These are phyloP conservation scores for Microctonus hyperodae DNA, from an alignment of 2,888 invertebrate species.

Conservation along the genomic window DNA sequence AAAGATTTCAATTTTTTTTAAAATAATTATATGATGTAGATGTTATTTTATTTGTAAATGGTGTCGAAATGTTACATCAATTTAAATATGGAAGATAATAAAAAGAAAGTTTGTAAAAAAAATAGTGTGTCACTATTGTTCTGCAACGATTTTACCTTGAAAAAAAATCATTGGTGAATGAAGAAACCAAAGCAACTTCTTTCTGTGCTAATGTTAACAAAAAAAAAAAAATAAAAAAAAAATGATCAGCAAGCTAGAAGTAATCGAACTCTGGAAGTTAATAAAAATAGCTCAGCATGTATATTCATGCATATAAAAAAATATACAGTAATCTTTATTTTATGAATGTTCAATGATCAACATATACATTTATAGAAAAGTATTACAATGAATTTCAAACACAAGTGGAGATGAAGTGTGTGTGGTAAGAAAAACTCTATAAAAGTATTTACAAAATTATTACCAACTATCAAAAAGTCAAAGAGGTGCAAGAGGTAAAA, in stretches of 20 bases:
- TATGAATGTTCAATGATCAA: constrained; percentile 41
- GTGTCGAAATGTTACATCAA: too few relatives aligned
- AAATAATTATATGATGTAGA: neutral
- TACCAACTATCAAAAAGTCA: constrained; percentile 30
- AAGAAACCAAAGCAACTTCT: too few relatives aligned
- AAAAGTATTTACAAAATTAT: constrained; percentile 59
- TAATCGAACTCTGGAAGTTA: too few relatives aligned
- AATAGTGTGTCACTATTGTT: too few relatives aligned
- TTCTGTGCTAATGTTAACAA: too few relatives aligned
- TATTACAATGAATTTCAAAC: constrained; percentile 44
- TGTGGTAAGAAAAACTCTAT: constrained; percentile 26
- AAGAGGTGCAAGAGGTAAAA: constrained; percentile 4
- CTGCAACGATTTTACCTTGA: too few relatives aligned
- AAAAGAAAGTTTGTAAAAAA: too few relatives aligned
- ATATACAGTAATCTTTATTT: constrained; percentile 60
- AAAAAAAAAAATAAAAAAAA: too few relatives aligned
- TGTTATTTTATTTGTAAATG: too few relatives aligned
- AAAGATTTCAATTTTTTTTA: neutral
- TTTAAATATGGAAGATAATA: too few relatives aligned
- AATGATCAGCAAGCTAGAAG: too few relatives aligned
- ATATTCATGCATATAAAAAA: constrained; percentile 46
- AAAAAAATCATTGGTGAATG: too few relatives aligned
- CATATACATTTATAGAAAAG: constrained; percentile 28
- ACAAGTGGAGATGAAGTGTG: constrained; percentile 33
- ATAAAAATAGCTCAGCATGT: neutral